phyloP scores from a whole-genome alignment of 2,113 vertebrate species.

The Ramphastos sulfuratus region DNA sequence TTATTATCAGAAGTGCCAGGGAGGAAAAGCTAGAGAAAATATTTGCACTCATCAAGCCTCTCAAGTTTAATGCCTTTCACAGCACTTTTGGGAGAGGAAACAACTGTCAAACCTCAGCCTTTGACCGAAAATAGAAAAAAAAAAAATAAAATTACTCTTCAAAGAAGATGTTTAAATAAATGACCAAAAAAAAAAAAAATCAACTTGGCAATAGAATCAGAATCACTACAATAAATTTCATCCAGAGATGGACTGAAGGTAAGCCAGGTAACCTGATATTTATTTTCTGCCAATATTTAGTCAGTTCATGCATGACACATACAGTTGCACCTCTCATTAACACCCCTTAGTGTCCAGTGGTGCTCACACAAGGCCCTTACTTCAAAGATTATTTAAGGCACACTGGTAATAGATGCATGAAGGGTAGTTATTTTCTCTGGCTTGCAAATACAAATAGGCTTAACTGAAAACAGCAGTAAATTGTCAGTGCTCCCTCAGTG shows the following conservation, averaged over 20 bases:
- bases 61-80: not conserved
- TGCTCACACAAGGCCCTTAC: not conserved
- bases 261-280: not conserved
- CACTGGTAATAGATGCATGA: not conserved
- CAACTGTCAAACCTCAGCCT: not conserved
- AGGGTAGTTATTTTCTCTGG: not conserved
- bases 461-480: not conserved
- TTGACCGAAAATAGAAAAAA: not conserved
- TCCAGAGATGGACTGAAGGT: not conserved
- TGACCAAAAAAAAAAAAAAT: not conserved
- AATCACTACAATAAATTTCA: not conserved
- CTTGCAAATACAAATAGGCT: not conserved
- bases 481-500: fast-evolving
- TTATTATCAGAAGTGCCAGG: not conserved
- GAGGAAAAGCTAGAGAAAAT: not conserved
- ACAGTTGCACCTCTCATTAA: not conserved
- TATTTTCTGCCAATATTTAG: not conserved
- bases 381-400: not conserved
- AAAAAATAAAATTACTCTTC: not conserved
- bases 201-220: not conserved
- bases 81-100: not conserved
- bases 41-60: not conserved
- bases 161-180: not conserved
- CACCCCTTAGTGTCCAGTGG: fast-evolving
- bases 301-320: not conserved